phyloP scores from a whole-genome alignment of 2,113 vertebrate species.

The Python bivittatus region DNA sequence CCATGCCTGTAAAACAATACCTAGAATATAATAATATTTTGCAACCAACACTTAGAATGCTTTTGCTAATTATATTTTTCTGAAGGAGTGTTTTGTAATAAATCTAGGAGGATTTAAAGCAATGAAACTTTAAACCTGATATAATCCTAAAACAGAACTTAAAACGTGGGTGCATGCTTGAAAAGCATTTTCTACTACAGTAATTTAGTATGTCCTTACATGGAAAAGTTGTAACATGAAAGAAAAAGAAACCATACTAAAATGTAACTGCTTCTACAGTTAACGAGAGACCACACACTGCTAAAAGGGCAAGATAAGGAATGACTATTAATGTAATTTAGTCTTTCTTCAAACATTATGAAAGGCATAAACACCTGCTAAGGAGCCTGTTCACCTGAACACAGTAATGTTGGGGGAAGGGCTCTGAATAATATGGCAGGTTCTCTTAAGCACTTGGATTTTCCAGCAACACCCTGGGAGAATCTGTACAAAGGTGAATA shows the following conservation, averaged over 20 bases:
- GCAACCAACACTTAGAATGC: slow-evolving; percentile 25
- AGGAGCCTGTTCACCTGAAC: background rate
- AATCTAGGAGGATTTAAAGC: slow-evolving; percentile 25
- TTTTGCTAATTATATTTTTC: slow-evolving; percentile 46
- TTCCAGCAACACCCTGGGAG: background rate
- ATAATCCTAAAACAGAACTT: slow-evolving; percentile 29
- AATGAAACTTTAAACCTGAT: slow-evolving; percentile 36
- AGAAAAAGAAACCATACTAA: slow-evolving; percentile 1
- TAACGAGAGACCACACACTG: slow-evolving; percentile 25
- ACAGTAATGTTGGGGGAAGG: background rate
- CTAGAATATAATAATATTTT: slow-evolving; percentile 22
- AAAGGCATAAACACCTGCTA: background rate
- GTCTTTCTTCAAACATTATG: background rate
- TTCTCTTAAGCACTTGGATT: background rate
- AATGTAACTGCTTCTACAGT: background rate
- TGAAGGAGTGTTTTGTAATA: slow-evolving; percentile 40
- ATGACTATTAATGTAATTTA: slow-evolving; percentile 5
- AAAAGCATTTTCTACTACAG: slow-evolving; percentile 2
- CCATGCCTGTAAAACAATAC: slow-evolving; percentile 42
- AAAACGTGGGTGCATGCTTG: background rate
- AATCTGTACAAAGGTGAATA: background rate
- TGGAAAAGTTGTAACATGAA: slow-evolving; percentile 17
- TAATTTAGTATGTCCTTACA: background rate
- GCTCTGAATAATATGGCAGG: background rate
- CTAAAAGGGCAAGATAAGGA: background rate